phyloP scores from a whole-genome alignment of 2,113 vertebrate genomes.

The Pseudorectes ferrugineus region DNA sequence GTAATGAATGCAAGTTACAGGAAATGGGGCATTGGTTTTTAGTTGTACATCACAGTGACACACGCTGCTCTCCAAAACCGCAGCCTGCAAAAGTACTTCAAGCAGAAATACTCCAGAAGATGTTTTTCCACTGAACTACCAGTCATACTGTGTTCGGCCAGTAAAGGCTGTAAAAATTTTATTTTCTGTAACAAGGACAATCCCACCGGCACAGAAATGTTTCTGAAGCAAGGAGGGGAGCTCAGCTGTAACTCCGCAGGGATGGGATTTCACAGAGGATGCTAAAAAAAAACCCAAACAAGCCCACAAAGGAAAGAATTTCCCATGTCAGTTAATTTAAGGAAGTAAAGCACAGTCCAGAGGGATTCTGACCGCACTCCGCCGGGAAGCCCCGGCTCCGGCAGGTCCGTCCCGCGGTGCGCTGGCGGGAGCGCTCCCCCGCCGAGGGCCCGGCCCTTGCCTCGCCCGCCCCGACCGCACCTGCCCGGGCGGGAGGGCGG shows the following conservation, averaged over 20 bases:
- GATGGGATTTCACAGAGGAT: background rate
- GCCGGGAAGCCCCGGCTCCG: background rate
- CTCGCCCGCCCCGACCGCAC: background rate
- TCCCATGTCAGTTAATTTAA: background rate
- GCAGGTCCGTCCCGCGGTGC: background rate
- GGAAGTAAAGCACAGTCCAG: background rate
- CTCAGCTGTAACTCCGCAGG: background rate
- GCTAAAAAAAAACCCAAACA: too few species aligned
- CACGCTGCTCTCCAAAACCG: background rate
- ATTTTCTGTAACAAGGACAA: background rate
- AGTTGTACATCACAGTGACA: rapidly evolving
- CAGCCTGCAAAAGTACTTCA: background rate
- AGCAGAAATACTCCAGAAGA: background rate
- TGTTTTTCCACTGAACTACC: background rate
- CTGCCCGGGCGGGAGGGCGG: background rate
- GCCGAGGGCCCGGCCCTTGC: background rate
- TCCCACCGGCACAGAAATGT: background rate
- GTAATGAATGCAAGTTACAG: background rate
- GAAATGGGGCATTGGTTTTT: rapidly evolving
- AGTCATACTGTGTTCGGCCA: rapidly evolving
- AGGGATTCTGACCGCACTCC: background rate
- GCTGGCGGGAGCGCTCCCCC: background rate
- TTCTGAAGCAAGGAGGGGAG: background rate
- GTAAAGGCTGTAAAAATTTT: background rate
- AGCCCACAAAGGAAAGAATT: background rate